Evolutionary conservation across 2,113 vertebrate species (phyloP).

Genomic region (Mionectes macconnelli): DNA sequence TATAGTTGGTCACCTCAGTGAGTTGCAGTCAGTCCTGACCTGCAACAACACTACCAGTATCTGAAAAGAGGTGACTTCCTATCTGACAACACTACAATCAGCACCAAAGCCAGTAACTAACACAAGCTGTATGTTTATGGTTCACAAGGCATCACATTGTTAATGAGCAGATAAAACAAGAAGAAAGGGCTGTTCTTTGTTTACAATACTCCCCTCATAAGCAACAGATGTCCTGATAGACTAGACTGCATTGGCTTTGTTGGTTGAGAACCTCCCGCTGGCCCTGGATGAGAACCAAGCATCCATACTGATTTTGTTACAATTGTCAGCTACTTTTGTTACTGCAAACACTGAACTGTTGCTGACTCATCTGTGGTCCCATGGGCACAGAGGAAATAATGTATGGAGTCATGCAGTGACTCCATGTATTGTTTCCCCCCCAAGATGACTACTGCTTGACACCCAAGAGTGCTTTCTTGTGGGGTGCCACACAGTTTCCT

Average conservation of each 20-base stretch:
- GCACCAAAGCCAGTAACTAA: constrained; percentile 35
- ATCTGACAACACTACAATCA: background rate
- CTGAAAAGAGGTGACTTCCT: background rate
- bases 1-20: background rate
- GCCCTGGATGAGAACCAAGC: constrained; percentile 66
- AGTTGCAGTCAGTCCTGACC: background rate
- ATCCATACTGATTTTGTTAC: constrained; percentile 65
- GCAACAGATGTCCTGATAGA: constrained; percentile 72
- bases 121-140: constrained; percentile 27
- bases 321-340: constrained; percentile 66
- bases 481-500: constrained; percentile 19
- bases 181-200: constrained; percentile 62
- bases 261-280: constrained; percentile 65
- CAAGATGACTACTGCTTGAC: constrained; percentile 31
- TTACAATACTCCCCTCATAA: constrained; percentile 64
- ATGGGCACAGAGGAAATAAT: constrained; percentile 37
- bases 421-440: constrained; percentile 26
- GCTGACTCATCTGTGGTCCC: constrained; percentile 56
- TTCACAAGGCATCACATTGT: constrained; percentile 62
- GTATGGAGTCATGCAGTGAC: constrained; percentile 47
- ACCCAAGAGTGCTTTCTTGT: background rate
- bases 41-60: background rate
- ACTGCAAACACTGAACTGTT: constrained; percentile 53
- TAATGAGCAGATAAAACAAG: constrained; percentile 61
- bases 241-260: constrained; percentile 64